Conservation (phyloP, 2,888 invertebrate genomes). For the Actias luna region DNA sequence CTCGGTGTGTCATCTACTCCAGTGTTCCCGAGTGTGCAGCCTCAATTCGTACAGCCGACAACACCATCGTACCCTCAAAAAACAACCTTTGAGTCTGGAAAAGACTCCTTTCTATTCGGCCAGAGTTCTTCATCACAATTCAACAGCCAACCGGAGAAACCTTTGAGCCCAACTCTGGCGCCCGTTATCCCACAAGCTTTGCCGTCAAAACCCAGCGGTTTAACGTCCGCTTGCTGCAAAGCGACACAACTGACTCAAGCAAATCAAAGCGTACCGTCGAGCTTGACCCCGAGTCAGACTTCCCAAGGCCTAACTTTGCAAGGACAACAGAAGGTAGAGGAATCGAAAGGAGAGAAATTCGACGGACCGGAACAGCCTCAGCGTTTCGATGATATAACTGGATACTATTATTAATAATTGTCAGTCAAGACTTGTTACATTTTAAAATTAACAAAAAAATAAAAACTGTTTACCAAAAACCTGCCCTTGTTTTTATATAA, state of each 20-base stretch:
- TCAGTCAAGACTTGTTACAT: slow-evolving; percentile 28
- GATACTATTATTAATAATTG: slow-evolving; percentile 63
- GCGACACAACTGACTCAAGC: slow-evolving; percentile 7
- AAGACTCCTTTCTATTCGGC: not conserved
- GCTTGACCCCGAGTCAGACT: not conserved
- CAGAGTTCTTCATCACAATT: not conserved
- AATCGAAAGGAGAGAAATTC: slow-evolving; percentile 53
- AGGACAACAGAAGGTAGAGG: not conserved
- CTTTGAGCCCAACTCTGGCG: not conserved
- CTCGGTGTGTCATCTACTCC: not conserved
- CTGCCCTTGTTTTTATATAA: too few relatives aligned
- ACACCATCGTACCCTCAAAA: slow-evolving; percentile 8
- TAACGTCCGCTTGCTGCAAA: slow-evolving; percentile 12
- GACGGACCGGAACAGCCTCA: slow-evolving; percentile 59
- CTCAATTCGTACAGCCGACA: slow-evolving; percentile 8
- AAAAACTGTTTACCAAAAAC: not conserved
- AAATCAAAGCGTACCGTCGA: not conserved
- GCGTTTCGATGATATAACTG: slow-evolving; percentile 60
- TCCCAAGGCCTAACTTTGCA: not conserved
- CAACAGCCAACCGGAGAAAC: slow-evolving; percentile 13
- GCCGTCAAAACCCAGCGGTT: slow-evolving; percentile 18
- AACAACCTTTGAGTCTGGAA: not conserved
- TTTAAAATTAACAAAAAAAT: not conserved
- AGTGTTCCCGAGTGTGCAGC: slow-evolving; percentile 7
- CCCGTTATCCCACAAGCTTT: slow-evolving; percentile 21